Conservation (phyloP, 2,797 vertebrate species). For the Astyanax mexicanus region DNA sequence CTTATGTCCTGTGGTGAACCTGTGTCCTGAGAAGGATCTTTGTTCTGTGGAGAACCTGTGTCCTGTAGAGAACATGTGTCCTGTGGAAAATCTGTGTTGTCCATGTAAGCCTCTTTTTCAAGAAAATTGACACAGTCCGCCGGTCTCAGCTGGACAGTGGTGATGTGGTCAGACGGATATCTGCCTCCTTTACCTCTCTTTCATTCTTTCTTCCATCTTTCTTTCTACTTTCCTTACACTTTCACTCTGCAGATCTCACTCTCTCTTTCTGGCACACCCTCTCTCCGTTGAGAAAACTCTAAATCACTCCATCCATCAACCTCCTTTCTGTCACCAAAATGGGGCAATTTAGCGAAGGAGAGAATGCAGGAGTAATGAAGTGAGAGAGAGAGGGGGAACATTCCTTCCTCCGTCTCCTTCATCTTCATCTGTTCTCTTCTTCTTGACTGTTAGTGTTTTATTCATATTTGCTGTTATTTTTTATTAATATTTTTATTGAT, state of each 20-base stretch:
- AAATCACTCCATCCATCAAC: constrained; percentile 54
- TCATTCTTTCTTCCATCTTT: neutral
- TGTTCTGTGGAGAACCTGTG: too few relatives aligned
- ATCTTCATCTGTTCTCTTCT: neutral
- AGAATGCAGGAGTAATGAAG: constrained; percentile 42
- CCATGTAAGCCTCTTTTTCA: too few relatives aligned
- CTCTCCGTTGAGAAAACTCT: constrained; percentile 32
- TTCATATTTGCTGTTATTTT: too few relatives aligned
- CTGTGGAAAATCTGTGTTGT: too few relatives aligned
- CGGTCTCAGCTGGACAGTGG: too few relatives aligned
- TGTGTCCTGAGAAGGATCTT: too few relatives aligned
- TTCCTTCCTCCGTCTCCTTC: constrained; percentile 64
- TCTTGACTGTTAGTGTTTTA: too few relatives aligned
- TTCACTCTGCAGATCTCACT: neutral
- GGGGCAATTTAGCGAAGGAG: constrained; percentile 54
- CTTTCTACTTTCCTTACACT: neutral
- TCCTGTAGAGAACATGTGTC: too few relatives aligned
- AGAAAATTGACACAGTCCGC: too few relatives aligned
- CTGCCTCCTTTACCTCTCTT: constrained; percentile 3
- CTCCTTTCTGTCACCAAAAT: constrained; percentile 51
- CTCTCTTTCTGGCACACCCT: constrained; percentile 15
- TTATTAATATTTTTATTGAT: too few relatives aligned
- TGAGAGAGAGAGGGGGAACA: constrained; percentile 20
- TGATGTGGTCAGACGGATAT: too few relatives aligned
- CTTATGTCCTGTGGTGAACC: too few relatives aligned